Percentiles rank a stretch among this genome's conserved stretches.
phyloP scores from a whole-genome alignment of 2,888 invertebrate genomes.

The Myathropa florea region DNA sequence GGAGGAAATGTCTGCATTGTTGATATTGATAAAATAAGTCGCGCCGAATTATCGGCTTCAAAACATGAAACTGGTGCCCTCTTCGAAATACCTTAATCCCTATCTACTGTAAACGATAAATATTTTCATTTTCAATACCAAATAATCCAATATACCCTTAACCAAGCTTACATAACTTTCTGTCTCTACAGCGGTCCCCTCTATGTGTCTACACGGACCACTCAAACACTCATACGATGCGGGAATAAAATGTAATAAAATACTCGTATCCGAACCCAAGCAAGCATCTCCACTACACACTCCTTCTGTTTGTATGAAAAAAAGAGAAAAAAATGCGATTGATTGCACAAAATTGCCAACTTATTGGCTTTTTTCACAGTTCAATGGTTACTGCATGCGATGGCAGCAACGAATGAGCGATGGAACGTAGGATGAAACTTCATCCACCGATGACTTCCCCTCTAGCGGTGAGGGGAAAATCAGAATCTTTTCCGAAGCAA shows the following conservation, averaged over 20 bases:
- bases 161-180: neutral
- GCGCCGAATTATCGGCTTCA: neutral
- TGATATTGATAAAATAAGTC: no score
- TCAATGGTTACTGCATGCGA: conserved; percentile 56
- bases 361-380: conserved; percentile 72
- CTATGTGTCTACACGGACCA: neutral
- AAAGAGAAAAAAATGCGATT: conserved; percentile 71
- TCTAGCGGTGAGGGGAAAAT: conserved; percentile 36
- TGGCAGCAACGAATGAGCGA: conserved; percentile 4
- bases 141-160: neutral
- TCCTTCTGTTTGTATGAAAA: neutral
- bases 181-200: neutral
- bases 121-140: neutral
- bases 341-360: conserved; percentile 73
- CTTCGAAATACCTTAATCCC: no score
- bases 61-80: neutral
- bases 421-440: neutral
- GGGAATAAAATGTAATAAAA: conserved; percentile 46
- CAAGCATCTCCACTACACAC: neutral
- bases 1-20: neutral
- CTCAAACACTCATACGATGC: neutral
- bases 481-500: conserved; percentile 54
- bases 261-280: neutral
- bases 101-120: neutral
- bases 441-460: conserved; percentile 12